Base-by-base conservation (phyloP, 2,888 invertebrate genomes). In the Melangyna quadrimaculata region DNA sequence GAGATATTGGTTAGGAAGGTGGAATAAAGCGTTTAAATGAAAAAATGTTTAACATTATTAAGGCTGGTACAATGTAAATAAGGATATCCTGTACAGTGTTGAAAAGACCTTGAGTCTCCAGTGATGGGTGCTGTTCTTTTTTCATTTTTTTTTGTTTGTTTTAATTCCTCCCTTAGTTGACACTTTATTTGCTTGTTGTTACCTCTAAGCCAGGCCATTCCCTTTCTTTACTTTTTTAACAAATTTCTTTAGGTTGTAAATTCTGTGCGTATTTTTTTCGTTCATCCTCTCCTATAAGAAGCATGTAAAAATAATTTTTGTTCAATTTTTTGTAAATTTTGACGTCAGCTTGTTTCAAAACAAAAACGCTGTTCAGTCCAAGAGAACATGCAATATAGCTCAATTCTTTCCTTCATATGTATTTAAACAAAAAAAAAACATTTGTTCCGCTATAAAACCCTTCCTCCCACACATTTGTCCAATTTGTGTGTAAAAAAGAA, bases 1-100 rank as follows among this genome's bases (percentile, higher is more conserved):
- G n/a, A 32, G 19, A 53, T 73, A 79, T 73, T 53, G 71, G 67
- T 43, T 65, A 9, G n/a, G 10, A 65, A 32, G 53, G 35, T 19
- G 37, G 10, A 63, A n/a, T n/a, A n/a, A 37, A 9, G 8, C 12
- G 35, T n/a, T n/a, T n/a, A n/a, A n/a, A n/a, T n/a, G 14, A 9
- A 17, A 35, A 57, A 24, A 63, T 78, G 55, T 19, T 40, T 53
- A 43, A 63, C 43, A 77, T 27, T 17, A 48, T 12, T 14, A 43
- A 37, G 32, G 55, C 32, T 61, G 57, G 12, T 29, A 43, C 24
- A n/a, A n/a, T 37, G 45, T 35, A 69, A 57, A 40, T 65, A 24
- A 48, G 73, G 40, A 78, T 43, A 27, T 77, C 53, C 63, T 24
- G 43, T 27, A 37, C 40, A 48, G 32, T n/a, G 29, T 9, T 48